A percentile compares a stretch with the other conserved stretches of the same genome.
Conservation (phyloP, 2,888 invertebrate genomes). For the Corythucha ciliata region DNA sequence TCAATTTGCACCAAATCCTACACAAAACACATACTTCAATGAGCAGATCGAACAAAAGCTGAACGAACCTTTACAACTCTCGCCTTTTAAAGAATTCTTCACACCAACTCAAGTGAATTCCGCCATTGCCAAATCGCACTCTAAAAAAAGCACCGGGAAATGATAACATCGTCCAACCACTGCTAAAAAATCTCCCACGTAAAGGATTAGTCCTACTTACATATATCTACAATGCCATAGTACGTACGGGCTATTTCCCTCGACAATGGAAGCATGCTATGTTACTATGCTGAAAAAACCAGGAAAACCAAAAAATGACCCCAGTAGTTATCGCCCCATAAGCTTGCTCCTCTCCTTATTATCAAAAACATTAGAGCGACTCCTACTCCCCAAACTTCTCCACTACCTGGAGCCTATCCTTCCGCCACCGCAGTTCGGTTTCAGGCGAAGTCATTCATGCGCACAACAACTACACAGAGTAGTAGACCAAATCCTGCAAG, state of each 20-base stretch:
- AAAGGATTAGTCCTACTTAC: constrained; percentile 8
- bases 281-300: constrained; percentile 10
- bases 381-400: neutral
- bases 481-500: neutral
- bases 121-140: too few species aligned
- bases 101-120: too few species aligned
- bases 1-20: too few species aligned
- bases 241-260: constrained; percentile 8
- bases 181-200: neutral
- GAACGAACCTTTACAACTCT: too few species aligned
- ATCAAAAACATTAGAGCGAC: constrained; percentile 8
- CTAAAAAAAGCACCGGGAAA: neutral
- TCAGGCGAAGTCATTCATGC: constrained; percentile 9
- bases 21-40: too few species aligned
- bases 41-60: too few species aligned
- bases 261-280: constrained; percentile 5
- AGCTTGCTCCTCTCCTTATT: constrained; percentile 9
- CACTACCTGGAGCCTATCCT: constrained; percentile 10
- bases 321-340: constrained; percentile 7
- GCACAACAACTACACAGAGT: neutral
- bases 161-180: constrained; percentile 2
- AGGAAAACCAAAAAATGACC: neutral
- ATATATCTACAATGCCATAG: constrained; percentile 8
- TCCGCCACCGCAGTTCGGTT: constrained; percentile 2
- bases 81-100: too few species aligned